Evolutionary conservation across 2,888 invertebrate genomes (phyloP).

Genomic region (Tholera decimalis): DNA sequence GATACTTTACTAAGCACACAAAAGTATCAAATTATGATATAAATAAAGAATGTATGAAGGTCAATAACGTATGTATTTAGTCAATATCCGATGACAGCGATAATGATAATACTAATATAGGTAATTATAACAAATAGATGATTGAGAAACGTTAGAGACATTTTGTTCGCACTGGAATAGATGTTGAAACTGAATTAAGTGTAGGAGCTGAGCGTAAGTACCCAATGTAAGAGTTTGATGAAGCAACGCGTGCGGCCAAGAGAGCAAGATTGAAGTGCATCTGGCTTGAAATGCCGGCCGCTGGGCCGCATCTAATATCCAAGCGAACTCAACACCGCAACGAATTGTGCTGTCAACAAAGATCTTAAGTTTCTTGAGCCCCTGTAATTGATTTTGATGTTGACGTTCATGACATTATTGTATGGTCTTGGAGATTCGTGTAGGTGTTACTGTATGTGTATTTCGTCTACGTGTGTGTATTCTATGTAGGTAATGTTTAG

Average conservation of each 20-base stretch:
- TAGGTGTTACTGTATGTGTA: background rate
- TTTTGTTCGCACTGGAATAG: constrained; percentile 78
- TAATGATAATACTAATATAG: constrained; percentile 55
- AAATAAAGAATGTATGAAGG: constrained; percentile 74
- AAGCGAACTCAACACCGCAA: constrained; percentile 38
- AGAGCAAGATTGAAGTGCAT: constrained; percentile 67
- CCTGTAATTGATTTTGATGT: constrained; percentile 48
- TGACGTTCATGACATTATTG: constrained; percentile 43
- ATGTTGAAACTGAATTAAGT: constrained; percentile 77
- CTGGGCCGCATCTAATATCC: constrained; percentile 46
- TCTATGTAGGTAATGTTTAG: too few relatives aligned
- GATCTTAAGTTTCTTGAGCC: constrained; percentile 40
- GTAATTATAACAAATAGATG: constrained; percentile 62
- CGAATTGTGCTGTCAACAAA: constrained; percentile 57
- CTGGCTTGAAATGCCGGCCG: constrained; percentile 41
- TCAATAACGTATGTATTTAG: constrained; percentile 68
- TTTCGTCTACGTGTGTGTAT: background rate
- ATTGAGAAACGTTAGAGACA: constrained; percentile 71
- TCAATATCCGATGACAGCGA: constrained; percentile 70
- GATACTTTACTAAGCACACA: constrained; percentile 59
- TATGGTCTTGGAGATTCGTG: constrained; percentile 5
- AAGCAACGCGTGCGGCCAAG: constrained; percentile 71
- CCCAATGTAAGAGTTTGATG: constrained; percentile 74
- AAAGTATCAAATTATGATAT: constrained; percentile 70
- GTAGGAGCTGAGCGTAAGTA: constrained; percentile 65